Base-by-base conservation (phyloP, 2,113 vertebrate species). In the Alces alces region DNA sequence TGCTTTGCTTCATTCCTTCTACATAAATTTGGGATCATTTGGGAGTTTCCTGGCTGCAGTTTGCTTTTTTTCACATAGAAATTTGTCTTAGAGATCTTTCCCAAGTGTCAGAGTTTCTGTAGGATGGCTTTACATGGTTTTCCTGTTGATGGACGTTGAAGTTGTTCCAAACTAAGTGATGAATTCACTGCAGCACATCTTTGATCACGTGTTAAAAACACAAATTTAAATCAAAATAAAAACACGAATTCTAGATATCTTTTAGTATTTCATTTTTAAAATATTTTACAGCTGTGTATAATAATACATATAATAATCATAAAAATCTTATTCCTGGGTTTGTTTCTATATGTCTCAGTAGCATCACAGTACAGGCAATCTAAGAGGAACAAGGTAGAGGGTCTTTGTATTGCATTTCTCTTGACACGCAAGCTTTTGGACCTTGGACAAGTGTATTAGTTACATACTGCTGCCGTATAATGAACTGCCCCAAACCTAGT, bases 261-360 rank as follows among this genome's bases (percentile, higher is more conserved):
- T 28, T 28, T 84, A 27, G 28, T 14, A 61, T 70, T 96, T 90
- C 70, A 28, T 52, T 91, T 89, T 50, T 70, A 39, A 82, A 54
- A 30, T 11, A 55, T 36, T 91, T 84, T 93, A 87, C 70, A 92
- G 16, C 15, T 73, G 25, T 17, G 79, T 84, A 58, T 15, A 89
- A 97, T 2, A 88, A 60, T 61, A 70, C 10, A 39, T 73, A 73
- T 39, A 39, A 13, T 39, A 54, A 73, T 60, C 55, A 86, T 33
- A 57, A 93, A 91, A 78, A n/a, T 17, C 80, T 23, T 50, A 89
- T 55, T 93, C 25, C 55, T 91, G 45, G 45, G 82, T 89, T 73
- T 88, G 47, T 86, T 86, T 97, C 80, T 33, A 52, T 55, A 27
- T 85, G 93, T n/a, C 73, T 96, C 85, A 83, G 92, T 76, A 64